These are phyloP conservation scores for Oncorhynchus mykiss DNA, from an alignment of 2,113 vertebrate species.

Conservation along the genomic window DNA sequence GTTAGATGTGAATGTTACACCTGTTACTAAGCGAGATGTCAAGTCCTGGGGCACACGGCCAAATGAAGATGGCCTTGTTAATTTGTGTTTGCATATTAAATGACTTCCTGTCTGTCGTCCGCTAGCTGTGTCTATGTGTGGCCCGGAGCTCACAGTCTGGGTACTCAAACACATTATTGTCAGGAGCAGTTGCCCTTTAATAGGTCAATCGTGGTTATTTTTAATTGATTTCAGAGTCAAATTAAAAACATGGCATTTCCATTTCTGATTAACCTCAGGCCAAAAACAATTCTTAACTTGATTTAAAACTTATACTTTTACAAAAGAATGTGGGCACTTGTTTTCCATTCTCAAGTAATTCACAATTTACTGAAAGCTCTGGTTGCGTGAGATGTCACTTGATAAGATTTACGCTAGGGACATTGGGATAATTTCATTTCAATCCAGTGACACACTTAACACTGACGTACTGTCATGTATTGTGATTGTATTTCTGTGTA, in stretches of 20 bases:
- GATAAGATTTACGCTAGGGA: background rate
- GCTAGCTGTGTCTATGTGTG: slow-evolving; percentile 6
- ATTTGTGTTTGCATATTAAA: slow-evolving; percentile 41
- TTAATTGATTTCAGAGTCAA: slow-evolving; percentile 58
- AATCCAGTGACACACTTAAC: background rate
- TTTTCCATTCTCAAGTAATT: background rate
- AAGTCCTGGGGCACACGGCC: slow-evolving; percentile 28
- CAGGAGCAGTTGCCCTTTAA: slow-evolving; percentile 40
- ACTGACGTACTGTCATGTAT: background rate
- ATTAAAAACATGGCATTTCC: slow-evolving; percentile 46
- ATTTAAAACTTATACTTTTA: slow-evolving; percentile 34
- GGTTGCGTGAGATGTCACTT: slow-evolving; percentile 28
- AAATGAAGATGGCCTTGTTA: slow-evolving; percentile 26
- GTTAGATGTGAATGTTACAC: slow-evolving; percentile 9
- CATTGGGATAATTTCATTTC: background rate
- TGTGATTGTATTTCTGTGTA: background rate
- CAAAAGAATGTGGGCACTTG: background rate
- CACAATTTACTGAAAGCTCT: background rate
- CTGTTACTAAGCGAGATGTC: slow-evolving; percentile 34
- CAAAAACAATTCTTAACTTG: slow-evolving; percentile 24
- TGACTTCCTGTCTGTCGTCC: background rate
- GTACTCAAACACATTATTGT: slow-evolving; percentile 25
- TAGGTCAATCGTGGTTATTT: slow-evolving; percentile 42
- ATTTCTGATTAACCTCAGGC: slow-evolving; percentile 50
- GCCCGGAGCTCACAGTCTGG: slow-evolving; percentile 20